These are phyloP conservation scores for Aspidiotus rigidus DNA, from an alignment of 2,888 invertebrate species.

Conservation along the genomic window DNA sequence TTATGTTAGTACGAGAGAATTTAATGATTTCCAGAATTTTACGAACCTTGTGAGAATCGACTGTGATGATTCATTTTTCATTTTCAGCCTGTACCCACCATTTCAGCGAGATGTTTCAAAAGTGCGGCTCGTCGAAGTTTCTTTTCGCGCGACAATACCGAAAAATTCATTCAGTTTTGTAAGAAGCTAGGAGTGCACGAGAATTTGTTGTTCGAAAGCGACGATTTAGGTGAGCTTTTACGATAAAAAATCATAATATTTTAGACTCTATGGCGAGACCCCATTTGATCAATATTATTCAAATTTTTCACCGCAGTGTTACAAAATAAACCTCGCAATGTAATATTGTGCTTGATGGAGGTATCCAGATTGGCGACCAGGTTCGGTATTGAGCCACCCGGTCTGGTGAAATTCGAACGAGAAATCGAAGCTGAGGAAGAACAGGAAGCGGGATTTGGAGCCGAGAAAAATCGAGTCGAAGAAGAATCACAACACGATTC, in stretches of 20 bases:
- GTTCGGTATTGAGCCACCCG: conserved; percentile 71
- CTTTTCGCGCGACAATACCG: conserved; percentile 80
- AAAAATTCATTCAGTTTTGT: conserved; percentile 80
- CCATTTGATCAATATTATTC: not conserved
- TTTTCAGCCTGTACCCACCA: conserved; percentile 58
- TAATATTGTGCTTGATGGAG: conserved; percentile 74
- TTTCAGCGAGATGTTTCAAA: conserved; percentile 70
- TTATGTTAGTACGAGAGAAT: too few relatives aligned
- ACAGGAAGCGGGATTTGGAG: conserved; percentile 59
- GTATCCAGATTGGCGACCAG: conserved; percentile 70
- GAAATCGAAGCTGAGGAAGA: conserved; percentile 72
- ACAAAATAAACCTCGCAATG: conserved; percentile 73
- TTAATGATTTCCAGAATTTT: too few relatives aligned
- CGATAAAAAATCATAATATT: not conserved
- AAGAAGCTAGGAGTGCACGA: conserved; percentile 74
- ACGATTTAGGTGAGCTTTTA: conserved; percentile 61
- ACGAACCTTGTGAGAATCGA: too few relatives aligned
- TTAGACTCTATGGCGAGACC: not conserved
- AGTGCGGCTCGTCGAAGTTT: conserved; percentile 75
- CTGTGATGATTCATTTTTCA: conserved; percentile 10
- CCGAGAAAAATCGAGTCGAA: conserved; percentile 56
- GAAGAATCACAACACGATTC: conserved; percentile 41
- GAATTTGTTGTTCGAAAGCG: conserved; percentile 80
- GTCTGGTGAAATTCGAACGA: conserved; percentile 70
- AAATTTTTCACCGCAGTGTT: conserved; percentile 50